Evolutionary conservation across 2,888 invertebrate species (phyloP), one percentile per base, ranked within the genome.

Genomic region (Pocota personata): DNA sequence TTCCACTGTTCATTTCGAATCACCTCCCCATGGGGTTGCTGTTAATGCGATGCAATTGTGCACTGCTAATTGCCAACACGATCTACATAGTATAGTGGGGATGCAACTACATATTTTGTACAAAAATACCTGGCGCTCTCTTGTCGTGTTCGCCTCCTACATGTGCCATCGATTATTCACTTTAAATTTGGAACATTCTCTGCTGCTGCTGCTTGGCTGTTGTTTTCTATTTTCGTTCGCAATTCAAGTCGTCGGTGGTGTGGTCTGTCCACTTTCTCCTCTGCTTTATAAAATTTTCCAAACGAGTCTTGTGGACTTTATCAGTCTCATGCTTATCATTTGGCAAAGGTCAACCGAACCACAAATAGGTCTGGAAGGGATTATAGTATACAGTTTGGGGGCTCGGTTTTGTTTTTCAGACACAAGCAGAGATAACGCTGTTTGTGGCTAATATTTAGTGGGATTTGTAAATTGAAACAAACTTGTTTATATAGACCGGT

Each of bases 401-500:
- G 80, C 80, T 73, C n/a, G 80, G 12, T 72, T 66, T 48, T 30
- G 4, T 43, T 3, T 43, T 3, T 21, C 24, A 32, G 30, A 35
- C 43, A 77, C 60, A 64, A 16, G 57, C 19, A 35, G 16, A 50
- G 69, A 77, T 77, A 77, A 69, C 32, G 48, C 46, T 8, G 43
- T 27, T 52, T 48, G 43, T 27, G 72, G 24, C 40, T 73, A 57
- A 46, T 69, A 67, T 48, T 1, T 27, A 10, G 19, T 60, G 16
- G 6, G 32, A 21, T 40, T 24, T 2, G 24, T 24, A 24, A 24
- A 24, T 24, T 55, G 58, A 66, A 50, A 58, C 40, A 58, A 48
- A 76, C 67, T 77, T 60, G 60, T 60, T 77, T 60, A 37, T 7
- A 12, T 57, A 35, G 66, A 66, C 76, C 57, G 35, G 62, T 75